Evolutionary conservation across 2,113 vertebrate genomes (phyloP), one percentile per base, ranked within the genome.

Genomic region (Lophura nycthemera): DNA sequence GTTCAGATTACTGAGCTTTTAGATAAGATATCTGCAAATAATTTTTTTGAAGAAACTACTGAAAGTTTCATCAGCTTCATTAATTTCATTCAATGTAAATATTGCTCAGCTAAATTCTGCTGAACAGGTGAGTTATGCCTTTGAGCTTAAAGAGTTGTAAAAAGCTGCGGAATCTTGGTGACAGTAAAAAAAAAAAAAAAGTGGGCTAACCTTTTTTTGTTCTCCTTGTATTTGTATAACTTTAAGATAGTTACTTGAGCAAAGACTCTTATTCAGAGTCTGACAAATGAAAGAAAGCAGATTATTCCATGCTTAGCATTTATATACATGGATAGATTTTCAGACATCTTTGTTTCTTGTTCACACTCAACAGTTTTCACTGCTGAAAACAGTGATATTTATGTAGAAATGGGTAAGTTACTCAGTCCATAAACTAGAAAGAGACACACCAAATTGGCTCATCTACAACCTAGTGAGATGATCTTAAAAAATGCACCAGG

Each of bases 111-210:
- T 94, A 89, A 95, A 91, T 92, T 79, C 47, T 93, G 76, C 78
- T 95, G 94, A 96, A 90, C 45, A 94, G 66, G 47, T 97, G 52
- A 97, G 73, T 91, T 88, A 95, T 83, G 66, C 52, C 77, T 88
- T 86, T 83, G 88, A 95, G 81, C 79, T 95, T 94, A 92, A 96
- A 95, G 89, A 91, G 93, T 67, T 90, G 40, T 92, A 78, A 91
- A 88, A 92, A 80, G 40, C 88, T 89, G 92, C 42, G 89, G 88
- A 78, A 86, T 86, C 91, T 94, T 90, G 72, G 70, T 71, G 80
- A 92, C 43, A 89, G 83, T n/a, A 94, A 80, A 81, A 65, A 30
- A 79, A 65, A 32, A 80, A 75, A 90, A 38, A 32, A 32, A 19
- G 12, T 20, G 18, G 56, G 10, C 56, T n/a, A n/a, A 32, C 29